Evolutionary conservation across 2,113 vertebrate genomes (phyloP).

Genomic region (Mungos mungo): DNA sequence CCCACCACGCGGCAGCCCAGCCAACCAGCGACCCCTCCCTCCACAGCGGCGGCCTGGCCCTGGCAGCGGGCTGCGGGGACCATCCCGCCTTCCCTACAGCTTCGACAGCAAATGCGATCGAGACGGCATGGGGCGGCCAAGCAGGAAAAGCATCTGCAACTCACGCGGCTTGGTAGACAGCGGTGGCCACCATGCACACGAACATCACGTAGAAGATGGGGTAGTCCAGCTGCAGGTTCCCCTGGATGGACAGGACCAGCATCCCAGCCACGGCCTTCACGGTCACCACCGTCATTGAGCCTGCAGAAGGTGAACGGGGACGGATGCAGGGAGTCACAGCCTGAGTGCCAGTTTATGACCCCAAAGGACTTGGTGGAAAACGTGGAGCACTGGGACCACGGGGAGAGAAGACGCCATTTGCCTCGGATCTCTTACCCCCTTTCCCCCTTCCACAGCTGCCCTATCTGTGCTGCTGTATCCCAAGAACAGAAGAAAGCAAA

Average conservation of each 20-base stretch:
- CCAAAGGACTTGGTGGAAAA: background rate
- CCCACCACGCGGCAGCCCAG: background rate
- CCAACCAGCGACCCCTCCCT: background rate
- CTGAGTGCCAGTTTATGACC: background rate
- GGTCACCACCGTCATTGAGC: conserved; percentile 93
- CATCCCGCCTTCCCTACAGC: background rate
- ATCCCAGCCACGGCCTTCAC: conserved; percentile 96
- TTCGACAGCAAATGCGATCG: background rate
- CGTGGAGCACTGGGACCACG: fast-evolving
- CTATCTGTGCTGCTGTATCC: background rate
- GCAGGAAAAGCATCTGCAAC: conserved; percentile 34
- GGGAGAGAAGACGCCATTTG: fast-evolving
- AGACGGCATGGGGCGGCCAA: fast-evolving
- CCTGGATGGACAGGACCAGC: conserved; percentile 91
- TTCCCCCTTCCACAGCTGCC: fast-evolving
- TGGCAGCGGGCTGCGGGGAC: background rate
- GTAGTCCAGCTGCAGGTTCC: conserved; percentile 90
- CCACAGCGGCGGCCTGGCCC: background rate
- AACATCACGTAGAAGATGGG: conserved; percentile 98
- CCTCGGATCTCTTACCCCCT: fast-evolving
- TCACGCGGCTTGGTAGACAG: conserved; percentile 93
- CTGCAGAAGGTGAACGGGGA: conserved; percentile 77
- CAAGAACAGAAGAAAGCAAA: background rate
- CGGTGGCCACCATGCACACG: conserved; percentile 95
- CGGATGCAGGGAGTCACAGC: fast-evolving